phyloP scores from a whole-genome alignment of 2,797 vertebrate genomes.

The Chaetophractus vellerosus region DNA sequence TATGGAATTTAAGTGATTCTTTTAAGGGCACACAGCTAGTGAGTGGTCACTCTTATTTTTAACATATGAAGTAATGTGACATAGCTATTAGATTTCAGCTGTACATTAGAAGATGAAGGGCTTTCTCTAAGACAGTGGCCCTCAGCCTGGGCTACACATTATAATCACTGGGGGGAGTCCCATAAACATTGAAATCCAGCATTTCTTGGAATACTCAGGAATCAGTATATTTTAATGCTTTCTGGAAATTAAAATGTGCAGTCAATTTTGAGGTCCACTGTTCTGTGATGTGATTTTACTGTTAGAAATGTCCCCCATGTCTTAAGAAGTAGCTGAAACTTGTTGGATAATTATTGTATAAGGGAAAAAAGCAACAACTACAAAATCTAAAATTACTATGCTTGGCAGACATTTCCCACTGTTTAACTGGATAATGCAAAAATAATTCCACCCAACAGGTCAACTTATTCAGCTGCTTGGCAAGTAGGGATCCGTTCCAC shows the following conservation, averaged over 20 bases:
- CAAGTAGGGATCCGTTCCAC: background rate
- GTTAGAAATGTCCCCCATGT: background rate
- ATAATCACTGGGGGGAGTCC: background rate
- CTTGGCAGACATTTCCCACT: background rate
- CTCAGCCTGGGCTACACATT: background rate
- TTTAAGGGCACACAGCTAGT: background rate
- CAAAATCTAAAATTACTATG: conserved; percentile 12
- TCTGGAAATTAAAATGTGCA: background rate
- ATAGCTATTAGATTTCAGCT: background rate
- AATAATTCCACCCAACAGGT: background rate
- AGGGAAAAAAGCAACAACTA: background rate
- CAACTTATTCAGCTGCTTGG: background rate
- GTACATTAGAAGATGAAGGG: conserved; percentile 7
- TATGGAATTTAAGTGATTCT: conserved; percentile 30
- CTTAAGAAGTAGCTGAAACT: background rate
- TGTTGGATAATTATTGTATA: conserved; percentile 30
- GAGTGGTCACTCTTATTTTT: conserved; percentile 36
- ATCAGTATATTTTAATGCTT: conserved; percentile 35
- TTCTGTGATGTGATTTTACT: conserved; percentile 47
- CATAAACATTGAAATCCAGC: background rate
- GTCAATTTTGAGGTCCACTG: background rate
- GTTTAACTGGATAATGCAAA: background rate
- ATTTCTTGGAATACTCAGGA: background rate
- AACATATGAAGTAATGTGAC: conserved; percentile 23
- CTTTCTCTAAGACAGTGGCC: background rate